These are phyloP conservation scores for Chaetura pelagica DNA, from an alignment of 2,113 vertebrate genomes.

Conservation along the genomic window DNA sequence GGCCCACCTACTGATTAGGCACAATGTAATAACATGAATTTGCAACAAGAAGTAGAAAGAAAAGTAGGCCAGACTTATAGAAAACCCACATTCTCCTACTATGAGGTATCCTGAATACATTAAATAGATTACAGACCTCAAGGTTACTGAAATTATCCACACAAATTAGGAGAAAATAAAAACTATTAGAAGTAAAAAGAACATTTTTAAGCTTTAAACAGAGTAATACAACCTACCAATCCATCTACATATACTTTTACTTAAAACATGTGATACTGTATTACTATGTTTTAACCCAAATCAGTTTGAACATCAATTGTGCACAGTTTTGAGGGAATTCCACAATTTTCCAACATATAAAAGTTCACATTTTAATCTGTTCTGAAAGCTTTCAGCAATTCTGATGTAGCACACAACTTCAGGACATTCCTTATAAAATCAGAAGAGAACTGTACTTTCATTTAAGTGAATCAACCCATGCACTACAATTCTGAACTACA, in stretches of 20 bases:
- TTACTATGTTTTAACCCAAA: background rate
- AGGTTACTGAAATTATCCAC: background rate
- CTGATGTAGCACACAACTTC: background rate
- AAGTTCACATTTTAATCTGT: background rate
- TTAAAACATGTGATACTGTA: background rate
- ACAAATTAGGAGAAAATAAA: background rate
- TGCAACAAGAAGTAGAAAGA: background rate
- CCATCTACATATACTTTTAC: rapidly evolving
- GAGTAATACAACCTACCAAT: background rate
- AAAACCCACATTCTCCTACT: background rate
- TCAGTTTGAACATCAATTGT: background rate
- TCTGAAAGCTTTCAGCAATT: background rate
- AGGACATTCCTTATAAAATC: background rate
- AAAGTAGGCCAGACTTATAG: background rate
- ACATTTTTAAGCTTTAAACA: background rate
- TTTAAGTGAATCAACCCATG: background rate
- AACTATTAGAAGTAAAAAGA: background rate
- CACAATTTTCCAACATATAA: background rate
- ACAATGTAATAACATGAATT: background rate
- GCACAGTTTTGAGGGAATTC: background rate
- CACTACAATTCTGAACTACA: background rate
- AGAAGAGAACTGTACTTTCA: background rate
- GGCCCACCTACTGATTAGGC: background rate
- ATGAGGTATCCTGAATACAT: background rate
- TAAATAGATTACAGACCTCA: background rate